A percentile compares a stretch with the other conserved stretches of the same genome.
Evolutionary conservation across 2,797 vertebrate genomes (phyloP).

Genomic region (Aphelocoma californica): DNA sequence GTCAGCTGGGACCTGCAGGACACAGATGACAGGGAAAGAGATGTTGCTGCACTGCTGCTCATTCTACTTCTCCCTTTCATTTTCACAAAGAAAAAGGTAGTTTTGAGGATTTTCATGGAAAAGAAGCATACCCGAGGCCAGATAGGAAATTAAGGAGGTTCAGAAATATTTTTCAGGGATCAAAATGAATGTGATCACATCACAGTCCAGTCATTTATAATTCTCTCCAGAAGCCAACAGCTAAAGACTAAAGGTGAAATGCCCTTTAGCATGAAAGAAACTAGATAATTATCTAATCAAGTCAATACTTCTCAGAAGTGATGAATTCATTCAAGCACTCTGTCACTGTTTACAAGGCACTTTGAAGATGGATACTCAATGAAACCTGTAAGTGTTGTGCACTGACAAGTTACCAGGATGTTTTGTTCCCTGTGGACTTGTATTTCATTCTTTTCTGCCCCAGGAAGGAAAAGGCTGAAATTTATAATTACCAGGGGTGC

Average conservation of each 20-base stretch:
- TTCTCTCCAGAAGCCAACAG: not conserved
- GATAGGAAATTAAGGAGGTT: not conserved
- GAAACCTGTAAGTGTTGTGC: not conserved
- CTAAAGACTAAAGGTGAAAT: not conserved
- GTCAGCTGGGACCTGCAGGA: not conserved
- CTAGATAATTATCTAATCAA: not conserved
- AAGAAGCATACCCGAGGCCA: not conserved
- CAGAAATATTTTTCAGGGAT: not conserved
- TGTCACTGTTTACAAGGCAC: not conserved
- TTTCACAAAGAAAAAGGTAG: fast-evolving
- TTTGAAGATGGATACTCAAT: not conserved
- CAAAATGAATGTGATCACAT: not conserved
- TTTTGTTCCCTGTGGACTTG: not conserved
- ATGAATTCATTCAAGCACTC: not conserved
- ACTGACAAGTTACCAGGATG: not conserved
- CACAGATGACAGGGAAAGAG: not conserved
- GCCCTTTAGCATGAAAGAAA: not conserved
- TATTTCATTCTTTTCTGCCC: not conserved
- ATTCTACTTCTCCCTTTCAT: not conserved
- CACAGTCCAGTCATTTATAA: not conserved
- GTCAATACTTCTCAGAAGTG: not conserved
- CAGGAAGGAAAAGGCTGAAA: not conserved
- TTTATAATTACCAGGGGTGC: not conserved
- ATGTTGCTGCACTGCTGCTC: not conserved
- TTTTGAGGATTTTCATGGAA: not conserved